These are phyloP conservation scores for Stratiomys singularior DNA, from an alignment of 2,888 invertebrate species.

Conservation along the genomic window DNA sequence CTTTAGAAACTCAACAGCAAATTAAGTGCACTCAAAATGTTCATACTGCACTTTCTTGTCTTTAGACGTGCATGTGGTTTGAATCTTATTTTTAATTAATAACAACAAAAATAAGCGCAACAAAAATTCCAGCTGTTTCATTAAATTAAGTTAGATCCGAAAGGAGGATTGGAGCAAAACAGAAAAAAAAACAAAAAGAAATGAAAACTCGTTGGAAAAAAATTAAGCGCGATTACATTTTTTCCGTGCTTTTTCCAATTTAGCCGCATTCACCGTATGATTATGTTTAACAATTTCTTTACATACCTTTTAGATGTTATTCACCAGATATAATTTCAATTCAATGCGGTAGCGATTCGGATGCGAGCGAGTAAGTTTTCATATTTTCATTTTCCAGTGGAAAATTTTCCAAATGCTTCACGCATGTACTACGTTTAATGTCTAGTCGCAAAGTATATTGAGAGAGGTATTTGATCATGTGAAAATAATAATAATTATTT, in stretches of 20 bases:
- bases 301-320: not conserved
- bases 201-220: not conserved
- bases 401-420: not conserved
- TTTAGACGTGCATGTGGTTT: too few relatives aligned
- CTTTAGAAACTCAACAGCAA: not conserved
- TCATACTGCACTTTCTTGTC: too few relatives aligned
- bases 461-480: conserved; percentile 3
- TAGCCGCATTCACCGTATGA: not conserved
- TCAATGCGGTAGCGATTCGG: conserved; percentile 27
- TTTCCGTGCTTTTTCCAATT: not conserved
- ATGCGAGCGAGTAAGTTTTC: not conserved
- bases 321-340: not conserved
- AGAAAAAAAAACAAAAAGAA: not conserved
- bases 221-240: not conserved
- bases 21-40: not conserved
- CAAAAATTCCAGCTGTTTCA: not conserved
- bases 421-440: not conserved
- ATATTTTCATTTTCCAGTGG: not conserved
- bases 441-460: not conserved
- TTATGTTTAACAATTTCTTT: conserved; percentile 15
- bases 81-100: too few relatives aligned
- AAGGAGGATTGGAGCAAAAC: not conserved
- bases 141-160: not conserved
- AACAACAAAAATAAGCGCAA: too few relatives aligned
- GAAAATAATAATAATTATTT: conserved; percentile 13